Base-by-base conservation (phyloP, 2,888 invertebrate species). In the Synergus japonicus region DNA sequence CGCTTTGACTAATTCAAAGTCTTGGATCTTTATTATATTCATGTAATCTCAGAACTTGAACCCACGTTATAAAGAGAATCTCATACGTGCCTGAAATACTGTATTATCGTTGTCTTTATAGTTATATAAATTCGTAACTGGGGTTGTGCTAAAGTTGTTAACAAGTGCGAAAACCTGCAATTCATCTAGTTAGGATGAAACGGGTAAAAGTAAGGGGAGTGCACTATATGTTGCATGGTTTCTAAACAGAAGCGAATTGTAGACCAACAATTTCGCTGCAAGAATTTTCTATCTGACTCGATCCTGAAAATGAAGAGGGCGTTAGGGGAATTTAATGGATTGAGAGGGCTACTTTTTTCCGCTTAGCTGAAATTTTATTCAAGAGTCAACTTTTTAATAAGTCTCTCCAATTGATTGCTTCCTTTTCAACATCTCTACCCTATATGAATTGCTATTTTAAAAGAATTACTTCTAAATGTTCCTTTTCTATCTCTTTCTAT, bases 261-360 rank as follows among this genome's bases (percentile, higher is more conserved):
- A 87, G 86, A 67, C 73, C 81, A 90, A 90, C 88, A 90, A 90
- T 90, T 89, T 88, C 82, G 84, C 49, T 22, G 9, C 9, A 54
- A 66, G 43, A 44, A 66, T 73, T 73, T 46, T 22, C 29, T 9
- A 54, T 13, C 29, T 29, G n/a, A 43, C 43, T 66, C 65, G n/a
- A 37, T n/a, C 37, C 65, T 41, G n/a, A n/a, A 41, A 37, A 37
- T 37, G 37, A 37, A 37, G 37, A 37, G 37, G 37, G 37, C n/a
- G 41, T 43, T 41, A 66, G 15, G n/a, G 41, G 65, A 9, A 7
- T 12, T n/a, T 29, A 29, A 29, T 29, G 22, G 22, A 29, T 29
- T 29, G 1, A 29, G 1, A 29, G 22, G 22, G 22, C 22, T 29
- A 2, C 22, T 29, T 29, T 29, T 1, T 29, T 2, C 1, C 22